Evolutionary conservation across 2,797 vertebrate genomes (phyloP).

Genomic region (Gymnoscopelus microlampas): DNA sequence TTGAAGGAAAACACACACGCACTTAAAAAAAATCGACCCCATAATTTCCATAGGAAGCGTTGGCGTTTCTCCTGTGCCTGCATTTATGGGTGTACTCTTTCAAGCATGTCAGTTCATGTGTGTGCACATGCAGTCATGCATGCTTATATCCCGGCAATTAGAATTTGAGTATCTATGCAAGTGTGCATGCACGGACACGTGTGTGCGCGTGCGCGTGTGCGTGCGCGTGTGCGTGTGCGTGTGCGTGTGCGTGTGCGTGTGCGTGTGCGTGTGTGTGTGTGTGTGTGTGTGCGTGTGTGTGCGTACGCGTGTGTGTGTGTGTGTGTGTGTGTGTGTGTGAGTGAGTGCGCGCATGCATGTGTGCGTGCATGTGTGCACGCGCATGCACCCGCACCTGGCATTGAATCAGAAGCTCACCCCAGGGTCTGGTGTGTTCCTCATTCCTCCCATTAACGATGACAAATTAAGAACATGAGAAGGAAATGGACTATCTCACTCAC

Average conservation of each 20-base stretch:
- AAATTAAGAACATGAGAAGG: constrained; percentile 57
- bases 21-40: constrained; percentile 33
- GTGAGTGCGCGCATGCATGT: neutral
- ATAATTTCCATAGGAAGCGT: constrained; percentile 51
- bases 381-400: constrained; percentile 6
- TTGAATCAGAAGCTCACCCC: constrained; percentile 44
- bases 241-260: no score
- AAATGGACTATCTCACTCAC: constrained; percentile 48
- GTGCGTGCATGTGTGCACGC: neutral
- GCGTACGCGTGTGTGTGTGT: neutral
- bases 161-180: no score
- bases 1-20: constrained; percentile 35
- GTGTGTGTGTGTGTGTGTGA: neutral
- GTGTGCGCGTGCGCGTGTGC: no score
- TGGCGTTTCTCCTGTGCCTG: constrained; percentile 28
- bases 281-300: neutral
- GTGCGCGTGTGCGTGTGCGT: no score
- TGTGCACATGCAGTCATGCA: constrained; percentile 29
- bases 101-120: constrained; percentile 24
- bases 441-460: constrained; percentile 48
- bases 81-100: constrained; percentile 38
- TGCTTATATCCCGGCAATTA: neutral
- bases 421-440: constrained; percentile 29
- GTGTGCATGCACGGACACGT: no score
- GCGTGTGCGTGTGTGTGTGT: no score